Evolutionary conservation across 2,888 invertebrate species (phyloP), one percentile per base, ranked within the genome.

Genomic region (Megamerina dolium): DNA sequence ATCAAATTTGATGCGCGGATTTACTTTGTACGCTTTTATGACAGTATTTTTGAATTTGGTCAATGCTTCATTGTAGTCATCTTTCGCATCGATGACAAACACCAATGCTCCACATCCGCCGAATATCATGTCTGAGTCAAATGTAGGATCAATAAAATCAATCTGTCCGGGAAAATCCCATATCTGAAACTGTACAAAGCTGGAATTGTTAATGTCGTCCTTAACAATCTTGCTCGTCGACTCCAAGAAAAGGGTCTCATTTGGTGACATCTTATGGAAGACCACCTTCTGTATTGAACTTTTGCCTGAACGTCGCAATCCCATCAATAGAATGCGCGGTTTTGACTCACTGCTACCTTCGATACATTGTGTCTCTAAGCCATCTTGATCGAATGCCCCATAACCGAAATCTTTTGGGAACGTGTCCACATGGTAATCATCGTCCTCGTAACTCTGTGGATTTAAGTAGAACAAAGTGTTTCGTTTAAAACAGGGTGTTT

Each of bases 201-300:
- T 72, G 56, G 80, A 80, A 72, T 95, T 95, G 59, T 92, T 92
- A 50, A 99, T 93, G 66, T 96, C 95, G 74, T 99, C 96, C 74
- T 95, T 96, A 3, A 94, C 90, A 56, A 99, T 93, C 78, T 97
- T 94, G 70, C 93, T 95, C 37, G 97, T 99, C 53, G 95, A 95
- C 72, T 99, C 99, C 52, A 99, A 75, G 68, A 99, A 99, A 41
- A 99, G 75, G 1, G 99, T 99, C 75, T 99, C 99, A 74, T 97
- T 99, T 2, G 99, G 99, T 3, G 97, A 95, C 93, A 99, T 99
- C 76, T 99, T 99, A 72, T 99, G 97, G 70, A 99, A 99, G n/a
- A 99, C 99, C 4, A 99, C 99, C 77, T 99, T 97, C 68, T 96
- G 94, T 63, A 99, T 99, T 1, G 97, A 99, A 39, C 97, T 96